A percentile compares a stretch with the other conserved stretches of the same genome.
These are phyloP conservation scores for Trochalopteron elliotii DNA, from an alignment of 2,113 vertebrate species.

Conservation along the genomic window DNA sequence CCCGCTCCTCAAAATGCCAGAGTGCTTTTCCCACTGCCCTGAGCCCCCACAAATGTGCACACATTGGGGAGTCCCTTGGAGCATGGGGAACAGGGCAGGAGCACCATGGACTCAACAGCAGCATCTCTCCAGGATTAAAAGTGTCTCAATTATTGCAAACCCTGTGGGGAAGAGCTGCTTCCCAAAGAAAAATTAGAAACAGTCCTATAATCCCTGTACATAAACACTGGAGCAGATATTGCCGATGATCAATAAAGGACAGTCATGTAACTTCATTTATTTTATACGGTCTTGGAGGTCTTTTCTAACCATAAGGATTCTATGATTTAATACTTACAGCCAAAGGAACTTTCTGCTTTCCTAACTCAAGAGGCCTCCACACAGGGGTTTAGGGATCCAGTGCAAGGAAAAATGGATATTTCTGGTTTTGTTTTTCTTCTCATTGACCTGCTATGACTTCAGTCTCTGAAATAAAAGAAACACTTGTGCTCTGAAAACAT, in stretches of 20 bases:
- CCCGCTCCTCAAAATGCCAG: background rate
- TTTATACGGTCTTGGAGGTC: background rate
- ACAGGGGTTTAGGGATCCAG: background rate
- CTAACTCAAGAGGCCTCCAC: background rate
- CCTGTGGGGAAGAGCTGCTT: background rate
- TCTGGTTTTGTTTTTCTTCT: background rate
- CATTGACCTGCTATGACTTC: background rate
- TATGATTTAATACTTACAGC: background rate
- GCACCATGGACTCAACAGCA: background rate
- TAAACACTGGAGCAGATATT: background rate
- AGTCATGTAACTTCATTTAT: background rate
- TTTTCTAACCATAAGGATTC: background rate
- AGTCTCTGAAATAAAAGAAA: background rate
- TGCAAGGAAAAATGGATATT: background rate
- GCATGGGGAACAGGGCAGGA: background rate
- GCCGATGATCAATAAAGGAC: background rate
- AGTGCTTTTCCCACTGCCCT: background rate
- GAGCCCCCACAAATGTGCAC: accelerated
- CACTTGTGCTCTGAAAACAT: background rate
- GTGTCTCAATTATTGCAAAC: background rate
- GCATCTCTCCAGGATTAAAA: background rate
- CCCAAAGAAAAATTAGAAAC: background rate
- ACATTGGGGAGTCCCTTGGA: background rate
- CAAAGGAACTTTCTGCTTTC: background rate
- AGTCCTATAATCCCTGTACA: accelerated